Percentiles rank a stretch among this genome's conserved stretches.
Evolutionary conservation across 1,140 invertebrate species (phyloP).

Genomic region (Triops longicaudatus): DNA sequence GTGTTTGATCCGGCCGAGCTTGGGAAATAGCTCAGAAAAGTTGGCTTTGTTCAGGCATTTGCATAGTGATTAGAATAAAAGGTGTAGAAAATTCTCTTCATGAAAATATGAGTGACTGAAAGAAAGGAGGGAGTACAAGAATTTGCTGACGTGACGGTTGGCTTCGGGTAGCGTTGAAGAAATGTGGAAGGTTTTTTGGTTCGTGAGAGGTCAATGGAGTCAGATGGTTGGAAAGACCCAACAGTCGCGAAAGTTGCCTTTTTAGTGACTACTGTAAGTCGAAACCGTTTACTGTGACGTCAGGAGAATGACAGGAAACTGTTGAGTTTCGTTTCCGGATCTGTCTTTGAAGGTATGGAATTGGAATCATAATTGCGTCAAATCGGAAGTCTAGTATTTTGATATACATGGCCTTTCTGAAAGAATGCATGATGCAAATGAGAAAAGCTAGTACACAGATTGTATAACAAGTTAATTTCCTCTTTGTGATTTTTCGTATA

Average conservation of each 20-base stretch:
- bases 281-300: neutral
- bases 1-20: constrained; percentile 7
- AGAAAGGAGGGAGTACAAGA: neutral
- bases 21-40: neutral
- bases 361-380: neutral
- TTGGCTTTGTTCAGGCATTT: neutral
- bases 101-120: neutral
- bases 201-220: neutral
- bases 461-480: too few species aligned
- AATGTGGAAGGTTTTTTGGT: neutral
- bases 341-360: neutral
- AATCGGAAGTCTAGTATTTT: neutral
- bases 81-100: neutral
- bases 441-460: too few species aligned
- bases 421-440: too few species aligned
- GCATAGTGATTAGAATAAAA: neutral
- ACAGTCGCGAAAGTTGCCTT: neutral
- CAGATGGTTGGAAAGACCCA: constrained; percentile 1
- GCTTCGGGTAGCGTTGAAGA: neutral
- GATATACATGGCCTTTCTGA: neutral
- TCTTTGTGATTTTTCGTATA: too few species aligned
- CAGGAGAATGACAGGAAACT: neutral
- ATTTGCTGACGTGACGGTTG: neutral
- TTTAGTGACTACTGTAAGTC: neutral
- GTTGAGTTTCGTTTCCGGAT: neutral